Conservation (phyloP, 2,888 invertebrate species). For the Drosophila sordidula region DNA sequence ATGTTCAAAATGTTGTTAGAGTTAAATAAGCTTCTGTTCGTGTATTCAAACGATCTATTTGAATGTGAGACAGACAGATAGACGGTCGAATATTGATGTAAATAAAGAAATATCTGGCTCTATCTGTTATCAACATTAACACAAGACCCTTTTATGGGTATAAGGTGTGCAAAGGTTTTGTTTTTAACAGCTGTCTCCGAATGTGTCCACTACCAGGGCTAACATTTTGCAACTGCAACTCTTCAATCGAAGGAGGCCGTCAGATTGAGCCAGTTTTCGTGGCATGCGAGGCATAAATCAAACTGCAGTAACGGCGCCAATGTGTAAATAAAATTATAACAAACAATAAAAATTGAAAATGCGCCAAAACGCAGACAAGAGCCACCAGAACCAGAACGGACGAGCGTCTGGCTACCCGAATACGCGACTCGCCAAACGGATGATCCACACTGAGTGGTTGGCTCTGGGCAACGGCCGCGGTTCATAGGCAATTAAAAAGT, state of each 20-base stretch:
- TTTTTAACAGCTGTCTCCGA: too few species aligned
- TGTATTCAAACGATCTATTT: too few species aligned
- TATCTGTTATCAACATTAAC: too few species aligned
- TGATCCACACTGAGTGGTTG: conserved; percentile 25
- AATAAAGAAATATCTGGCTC: too few species aligned
- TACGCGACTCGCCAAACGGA: conserved; percentile 55
- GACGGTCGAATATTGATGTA: too few species aligned
- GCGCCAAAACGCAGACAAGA: conserved; percentile 32
- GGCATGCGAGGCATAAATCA: conserved; percentile 12
- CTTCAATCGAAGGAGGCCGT: not conserved
- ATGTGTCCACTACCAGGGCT: too few species aligned
- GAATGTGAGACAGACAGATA: too few species aligned
- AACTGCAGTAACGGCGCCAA: conserved; percentile 64
- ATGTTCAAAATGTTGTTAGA: too few species aligned
- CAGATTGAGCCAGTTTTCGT: conserved; percentile 1
- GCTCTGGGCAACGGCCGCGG: conserved; percentile 24
- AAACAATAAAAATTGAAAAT: conserved; percentile 64
- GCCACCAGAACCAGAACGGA: conserved; percentile 16
- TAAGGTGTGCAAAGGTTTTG: too few species aligned
- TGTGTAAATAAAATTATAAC: conserved; percentile 67
- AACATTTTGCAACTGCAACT: too few species aligned
- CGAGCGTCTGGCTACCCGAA: conserved; percentile 60
- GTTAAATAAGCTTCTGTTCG: too few species aligned
- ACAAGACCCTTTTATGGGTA: too few species aligned
- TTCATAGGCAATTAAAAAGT: conserved; percentile 79